Evolutionary conservation across 1,140 invertebrate species (phyloP), one percentile per base, ranked within the genome.

Genomic region (Drosophila suzukii): DNA sequence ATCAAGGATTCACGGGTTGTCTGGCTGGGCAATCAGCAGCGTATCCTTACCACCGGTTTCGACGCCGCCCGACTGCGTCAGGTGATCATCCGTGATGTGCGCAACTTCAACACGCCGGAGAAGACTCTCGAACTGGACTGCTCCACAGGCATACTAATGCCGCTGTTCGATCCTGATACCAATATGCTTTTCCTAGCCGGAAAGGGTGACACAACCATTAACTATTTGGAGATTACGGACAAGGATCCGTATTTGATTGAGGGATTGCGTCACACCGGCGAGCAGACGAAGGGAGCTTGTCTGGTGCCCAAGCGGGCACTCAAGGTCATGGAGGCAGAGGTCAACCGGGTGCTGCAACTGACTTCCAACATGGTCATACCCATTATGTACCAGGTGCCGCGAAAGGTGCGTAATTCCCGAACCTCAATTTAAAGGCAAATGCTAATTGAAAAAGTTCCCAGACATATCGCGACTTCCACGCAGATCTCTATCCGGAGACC

Each of bases 291-390:
- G 93, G 97, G 97, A 12, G 97, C 96, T 15, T 97, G 97, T 86
- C 88, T 98, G 44, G 96, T 98, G 38, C 97, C 98, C 7, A 99
- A 99, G 93, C 93, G 97, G 79, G 97, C 97, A 2, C 93, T 99
- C 10, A 96, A 97, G 89, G 97, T 99, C 3, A 99, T 99, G 98
- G 96, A 97, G 79, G 97, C 96, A 2, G 98, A 99, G 94, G 97
- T 98, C 3, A 98, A 98, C 93, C 93, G 97, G 80, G 93, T 99
- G 13, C 92, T 98, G 7, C 96, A 98, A 75, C 93, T 99, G 20
- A 96, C 97, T 2, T 96, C 96, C 6, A 95, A 95, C 51, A 95
- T 96, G 74, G 96, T 99, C 20, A 96, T 98, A 90, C 97, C 97
- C 7, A 96, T 98, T 47, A 98, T 97, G 92, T 98, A 98, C 92